phyloP scores from a whole-genome alignment of 1,140 invertebrate genomes.

The Heliothis subflexa region DNA sequence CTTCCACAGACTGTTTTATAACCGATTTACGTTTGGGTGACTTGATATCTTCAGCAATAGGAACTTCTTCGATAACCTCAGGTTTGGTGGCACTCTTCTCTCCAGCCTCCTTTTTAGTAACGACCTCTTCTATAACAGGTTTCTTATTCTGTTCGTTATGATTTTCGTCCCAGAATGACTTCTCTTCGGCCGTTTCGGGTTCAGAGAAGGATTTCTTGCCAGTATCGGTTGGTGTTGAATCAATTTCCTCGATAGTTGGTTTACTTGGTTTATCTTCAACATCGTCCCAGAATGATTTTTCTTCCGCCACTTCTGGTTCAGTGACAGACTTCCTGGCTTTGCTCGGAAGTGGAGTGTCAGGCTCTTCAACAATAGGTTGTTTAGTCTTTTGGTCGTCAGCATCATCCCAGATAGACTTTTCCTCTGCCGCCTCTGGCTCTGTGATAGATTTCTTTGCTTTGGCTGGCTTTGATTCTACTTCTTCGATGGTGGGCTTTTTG shows the following conservation, averaged over 20 bases:
- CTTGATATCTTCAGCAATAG: slow-evolving; percentile 80
- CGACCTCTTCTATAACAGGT: slow-evolving; percentile 66
- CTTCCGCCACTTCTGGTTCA: slow-evolving; percentile 71
- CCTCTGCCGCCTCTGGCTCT: slow-evolving; percentile 65
- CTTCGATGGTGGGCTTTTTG: slow-evolving; percentile 55
- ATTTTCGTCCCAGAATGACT: slow-evolving; percentile 77
- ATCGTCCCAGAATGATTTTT: slow-evolving; percentile 81
- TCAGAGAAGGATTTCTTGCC: slow-evolving; percentile 66
- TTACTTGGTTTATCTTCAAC: slow-evolving; percentile 63
- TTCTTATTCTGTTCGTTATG: slow-evolving; percentile 72
- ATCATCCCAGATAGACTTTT: slow-evolving; percentile 62
- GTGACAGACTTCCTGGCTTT: slow-evolving; percentile 66
- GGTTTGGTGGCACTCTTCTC: slow-evolving; percentile 70
- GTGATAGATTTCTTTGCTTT: slow-evolving; percentile 57
- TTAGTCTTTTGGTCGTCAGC: slow-evolving; percentile 54
- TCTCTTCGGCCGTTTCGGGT: slow-evolving; percentile 75
- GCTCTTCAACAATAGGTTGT: slow-evolving; percentile 59
- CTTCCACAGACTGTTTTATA: slow-evolving; percentile 78
- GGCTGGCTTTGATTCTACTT: slow-evolving; percentile 48
- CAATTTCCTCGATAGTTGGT: slow-evolving; percentile 61
- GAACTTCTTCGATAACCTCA: slow-evolving; percentile 73
- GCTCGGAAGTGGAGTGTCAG: slow-evolving; percentile 47
- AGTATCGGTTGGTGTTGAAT: slow-evolving; percentile 53
- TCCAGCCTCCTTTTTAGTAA: slow-evolving; percentile 58
- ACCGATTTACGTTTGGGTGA: slow-evolving; percentile 84